These are phyloP conservation scores for Schrankia costaestrigalis DNA, from an alignment of 2,888 invertebrate genomes.

Conservation along the genomic window DNA sequence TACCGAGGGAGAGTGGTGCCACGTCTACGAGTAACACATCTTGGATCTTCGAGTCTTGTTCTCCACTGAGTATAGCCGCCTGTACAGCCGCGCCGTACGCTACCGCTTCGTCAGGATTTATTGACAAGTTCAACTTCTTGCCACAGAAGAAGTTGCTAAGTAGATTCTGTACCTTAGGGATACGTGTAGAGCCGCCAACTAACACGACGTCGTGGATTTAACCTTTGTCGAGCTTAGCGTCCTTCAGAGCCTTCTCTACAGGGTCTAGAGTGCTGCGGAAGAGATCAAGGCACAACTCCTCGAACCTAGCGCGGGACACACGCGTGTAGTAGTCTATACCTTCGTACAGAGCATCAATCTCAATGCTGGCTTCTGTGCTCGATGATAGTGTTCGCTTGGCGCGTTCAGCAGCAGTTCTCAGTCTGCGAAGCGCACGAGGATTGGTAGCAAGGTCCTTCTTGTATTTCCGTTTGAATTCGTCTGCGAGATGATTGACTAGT, in stretches of 20 bases:
- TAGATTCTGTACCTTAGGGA: conserved; percentile 88
- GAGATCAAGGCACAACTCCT: conserved; percentile 86
- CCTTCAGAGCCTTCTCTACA: conserved; percentile 88
- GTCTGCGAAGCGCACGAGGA: conserved; percentile 83
- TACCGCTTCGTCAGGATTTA: conserved; percentile 91
- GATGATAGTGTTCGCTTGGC: conserved; percentile 89
- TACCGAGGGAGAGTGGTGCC: conserved; percentile 84
- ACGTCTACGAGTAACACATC: conserved; percentile 83
- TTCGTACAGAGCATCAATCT: conserved; percentile 88
- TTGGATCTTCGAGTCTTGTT: conserved; percentile 87
- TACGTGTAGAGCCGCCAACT: conserved; percentile 90
- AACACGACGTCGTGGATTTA: conserved; percentile 89
- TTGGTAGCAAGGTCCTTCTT: conserved; percentile 85
- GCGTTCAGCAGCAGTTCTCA: conserved; percentile 88
- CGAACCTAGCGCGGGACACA: conserved; percentile 87
- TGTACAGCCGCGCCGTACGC: conserved; percentile 89
- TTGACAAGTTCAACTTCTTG: conserved; percentile 86
- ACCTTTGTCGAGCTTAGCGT: conserved; percentile 89
- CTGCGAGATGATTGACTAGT: conserved; percentile 84
- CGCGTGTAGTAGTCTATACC: conserved; percentile 86
- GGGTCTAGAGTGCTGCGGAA: conserved; percentile 88
- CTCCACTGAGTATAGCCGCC: conserved; percentile 86
- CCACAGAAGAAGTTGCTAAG: conserved; percentile 88
- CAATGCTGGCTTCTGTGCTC: conserved; percentile 87
- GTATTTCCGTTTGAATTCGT: conserved; percentile 86